These are phyloP conservation scores for Allygus modestus DNA, from an alignment of 2,888 invertebrate genomes.

Conservation along the genomic window DNA sequence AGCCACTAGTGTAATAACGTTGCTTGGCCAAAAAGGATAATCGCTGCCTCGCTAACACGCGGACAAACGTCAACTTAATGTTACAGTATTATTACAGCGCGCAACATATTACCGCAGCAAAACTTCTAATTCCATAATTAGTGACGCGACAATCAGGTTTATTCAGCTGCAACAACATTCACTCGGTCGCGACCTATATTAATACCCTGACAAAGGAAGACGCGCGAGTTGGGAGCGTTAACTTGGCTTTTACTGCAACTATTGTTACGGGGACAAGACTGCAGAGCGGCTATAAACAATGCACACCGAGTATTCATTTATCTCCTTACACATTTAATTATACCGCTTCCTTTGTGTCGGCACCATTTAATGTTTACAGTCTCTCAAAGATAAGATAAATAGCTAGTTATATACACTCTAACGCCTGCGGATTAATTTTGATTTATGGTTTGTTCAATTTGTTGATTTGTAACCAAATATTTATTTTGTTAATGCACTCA, in stretches of 20 bases:
- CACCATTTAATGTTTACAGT: background rate
- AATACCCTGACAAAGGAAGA: background rate
- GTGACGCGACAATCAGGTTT: too few relatives aligned
- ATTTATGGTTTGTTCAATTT: background rate
- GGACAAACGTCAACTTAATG: too few relatives aligned
- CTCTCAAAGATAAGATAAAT: background rate
- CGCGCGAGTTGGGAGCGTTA: constrained; percentile 3
- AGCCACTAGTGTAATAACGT: too few relatives aligned
- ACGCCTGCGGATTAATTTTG: background rate
- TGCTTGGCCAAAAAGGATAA: too few relatives aligned
- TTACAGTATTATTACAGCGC: too few relatives aligned
- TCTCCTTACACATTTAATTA: constrained; percentile 15
- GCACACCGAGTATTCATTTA: background rate
- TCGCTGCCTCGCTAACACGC: too few relatives aligned
- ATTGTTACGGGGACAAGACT: constrained; percentile 37
- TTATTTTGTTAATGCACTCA: too few relatives aligned
- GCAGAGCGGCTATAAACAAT: constrained; percentile 22
- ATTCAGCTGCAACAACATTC: background rate
- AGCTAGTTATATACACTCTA: background rate
- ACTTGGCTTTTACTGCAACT: constrained; percentile 36
- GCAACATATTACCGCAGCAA: too few relatives aligned
- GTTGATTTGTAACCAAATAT: too few relatives aligned
- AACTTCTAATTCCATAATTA: too few relatives aligned
- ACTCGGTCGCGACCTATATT: background rate
- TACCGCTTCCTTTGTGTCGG: constrained; percentile 13